These are phyloP conservation scores for Amphimedon queenslandica DNA, from an alignment of 37 sponge, comb jelly and placozoan genomes.

Conservation along the genomic window DNA sequence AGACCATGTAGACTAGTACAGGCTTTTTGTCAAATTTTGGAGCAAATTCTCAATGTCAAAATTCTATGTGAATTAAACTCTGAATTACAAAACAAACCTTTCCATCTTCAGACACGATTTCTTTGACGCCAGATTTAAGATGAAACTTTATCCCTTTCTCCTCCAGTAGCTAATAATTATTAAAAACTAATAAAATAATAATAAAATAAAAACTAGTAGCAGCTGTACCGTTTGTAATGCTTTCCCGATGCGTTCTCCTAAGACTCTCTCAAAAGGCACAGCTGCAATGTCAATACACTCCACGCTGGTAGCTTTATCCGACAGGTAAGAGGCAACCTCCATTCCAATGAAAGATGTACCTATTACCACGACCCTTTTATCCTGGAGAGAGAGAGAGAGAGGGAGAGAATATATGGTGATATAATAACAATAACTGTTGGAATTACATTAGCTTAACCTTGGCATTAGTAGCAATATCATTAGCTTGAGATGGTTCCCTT, in stretches of 20 bases:
- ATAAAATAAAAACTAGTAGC: not conserved
- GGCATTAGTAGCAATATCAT: constrained; percentile 50
- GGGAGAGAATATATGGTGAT: no score
- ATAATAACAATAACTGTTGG: no score
- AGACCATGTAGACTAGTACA: no score
- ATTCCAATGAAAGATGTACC: constrained; percentile 95
- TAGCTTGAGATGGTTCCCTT: constrained; percentile 67
- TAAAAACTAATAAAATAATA: not conserved
- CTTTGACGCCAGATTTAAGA: constrained; percentile 60
- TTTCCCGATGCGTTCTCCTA: constrained; percentile 62
- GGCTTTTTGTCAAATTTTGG: no score
- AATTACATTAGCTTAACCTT: no score
- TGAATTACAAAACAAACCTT: constrained; percentile 31
- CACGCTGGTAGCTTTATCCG: constrained; percentile 66
- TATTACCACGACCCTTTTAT: constrained; percentile 83
- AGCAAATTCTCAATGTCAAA: not conserved
- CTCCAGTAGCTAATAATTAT: constrained; percentile 59
- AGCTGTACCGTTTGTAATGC: constrained; percentile 72
- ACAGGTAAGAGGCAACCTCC: constrained; percentile 79
- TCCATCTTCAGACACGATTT: constrained; percentile 67
- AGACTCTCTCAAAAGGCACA: constrained; percentile 70
- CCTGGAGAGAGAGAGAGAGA: constrained; percentile 13
- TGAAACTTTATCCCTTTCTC: constrained; percentile 80
- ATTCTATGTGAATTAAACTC: constrained; percentile 1
- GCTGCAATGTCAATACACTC: constrained; percentile 65